Percentiles rank a stretch among this genome's conserved stretches.
phyloP scores from a whole-genome alignment of 1,140 invertebrate genomes.

The Leptinotarsa texana region DNA sequence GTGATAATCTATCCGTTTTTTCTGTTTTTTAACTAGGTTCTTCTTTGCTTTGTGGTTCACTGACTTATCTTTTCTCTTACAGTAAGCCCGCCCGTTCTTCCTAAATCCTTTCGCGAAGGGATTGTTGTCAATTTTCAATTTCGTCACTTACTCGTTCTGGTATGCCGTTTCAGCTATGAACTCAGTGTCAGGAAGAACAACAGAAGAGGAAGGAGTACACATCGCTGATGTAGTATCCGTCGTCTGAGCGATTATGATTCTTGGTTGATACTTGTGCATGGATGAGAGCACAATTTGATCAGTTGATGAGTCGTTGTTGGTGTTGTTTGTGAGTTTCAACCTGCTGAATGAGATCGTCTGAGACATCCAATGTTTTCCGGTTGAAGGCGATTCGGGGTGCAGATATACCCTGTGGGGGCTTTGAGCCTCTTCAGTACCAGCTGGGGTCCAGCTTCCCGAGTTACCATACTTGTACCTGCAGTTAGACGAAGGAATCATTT shows the following conservation, averaged over 20 bases:
- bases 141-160: constrained; percentile 85
- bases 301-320: constrained; percentile 82
- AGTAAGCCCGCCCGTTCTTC: constrained; percentile 75
- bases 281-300: constrained; percentile 82
- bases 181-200: constrained; percentile 79
- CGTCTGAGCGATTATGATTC: constrained; percentile 79
- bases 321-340: constrained; percentile 90
- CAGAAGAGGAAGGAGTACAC: constrained; percentile 67
- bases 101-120: constrained; percentile 95
- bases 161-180: constrained; percentile 93
- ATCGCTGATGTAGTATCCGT: constrained; percentile 68
- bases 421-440: constrained; percentile 83
- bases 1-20: background rate
- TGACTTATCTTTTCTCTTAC: constrained; percentile 62
- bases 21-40: background rate
- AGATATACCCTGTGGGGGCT: constrained; percentile 74
- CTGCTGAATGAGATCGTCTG: constrained; percentile 70
- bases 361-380: constrained; percentile 84
- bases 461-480: constrained; percentile 72
- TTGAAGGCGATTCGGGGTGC: constrained; percentile 85
- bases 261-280: constrained; percentile 65
- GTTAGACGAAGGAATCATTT: constrained; percentile 71
- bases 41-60: background rate
- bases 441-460: constrained; percentile 77
- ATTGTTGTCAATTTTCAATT: constrained; percentile 92